A percentile compares a stretch with the other conserved stretches of the same genome.
Evolutionary conservation across 1,140 invertebrate genomes (phyloP).

Genomic region (Leguminivora glycinivorella): DNA sequence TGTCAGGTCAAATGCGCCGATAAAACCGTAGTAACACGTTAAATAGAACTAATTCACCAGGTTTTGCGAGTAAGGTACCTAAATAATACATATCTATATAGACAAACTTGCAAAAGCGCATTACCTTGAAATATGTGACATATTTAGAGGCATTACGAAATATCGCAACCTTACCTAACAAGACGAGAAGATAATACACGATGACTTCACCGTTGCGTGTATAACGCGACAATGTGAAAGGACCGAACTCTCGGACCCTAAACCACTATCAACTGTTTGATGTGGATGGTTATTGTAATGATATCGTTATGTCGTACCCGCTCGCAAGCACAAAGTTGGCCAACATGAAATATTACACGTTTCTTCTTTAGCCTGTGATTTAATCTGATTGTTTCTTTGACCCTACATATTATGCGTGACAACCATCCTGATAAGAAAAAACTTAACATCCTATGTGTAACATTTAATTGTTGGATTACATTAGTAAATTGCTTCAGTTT

Average conservation of each 20-base stretch:
- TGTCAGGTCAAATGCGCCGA: background rate
- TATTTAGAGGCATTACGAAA: slow-evolving; percentile 1
- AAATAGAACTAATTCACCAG: background rate
- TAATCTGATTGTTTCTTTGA: slow-evolving; percentile 1
- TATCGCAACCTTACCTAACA: background rate
- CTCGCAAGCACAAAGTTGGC: background rate
- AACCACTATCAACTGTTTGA: background rate
- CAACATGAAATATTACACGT: background rate
- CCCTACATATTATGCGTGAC: background rate
- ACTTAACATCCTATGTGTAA: background rate
- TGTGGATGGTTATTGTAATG: background rate
- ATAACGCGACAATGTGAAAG: background rate
- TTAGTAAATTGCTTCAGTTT: slow-evolving; percentile 5
- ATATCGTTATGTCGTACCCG: background rate
- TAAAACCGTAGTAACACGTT: background rate
- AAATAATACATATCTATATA: background rate
- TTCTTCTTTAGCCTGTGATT: background rate
- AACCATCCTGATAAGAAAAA: background rate
- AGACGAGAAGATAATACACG: background rate
- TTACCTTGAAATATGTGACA: slow-evolving; percentile 13
- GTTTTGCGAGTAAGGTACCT: background rate
- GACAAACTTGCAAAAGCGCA: background rate
- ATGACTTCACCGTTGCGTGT: background rate
- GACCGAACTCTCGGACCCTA: background rate
- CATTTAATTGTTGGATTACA: background rate